These are phyloP conservation scores for Sebastes matsubarae DNA, from an alignment of 2,797 vertebrate species.

Conservation along the genomic window DNA sequence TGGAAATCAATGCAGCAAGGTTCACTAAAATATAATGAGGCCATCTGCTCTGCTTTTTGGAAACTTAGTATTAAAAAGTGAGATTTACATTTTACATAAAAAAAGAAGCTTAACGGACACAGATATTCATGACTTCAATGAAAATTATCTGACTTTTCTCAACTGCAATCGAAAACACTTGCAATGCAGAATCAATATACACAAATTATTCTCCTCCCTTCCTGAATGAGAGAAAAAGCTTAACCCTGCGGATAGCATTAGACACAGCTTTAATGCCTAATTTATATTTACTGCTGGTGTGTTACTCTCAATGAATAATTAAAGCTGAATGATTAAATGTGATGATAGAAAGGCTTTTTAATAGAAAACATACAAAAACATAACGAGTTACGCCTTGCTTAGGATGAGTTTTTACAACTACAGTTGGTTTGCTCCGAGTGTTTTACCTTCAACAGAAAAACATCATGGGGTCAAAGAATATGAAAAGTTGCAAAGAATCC, in stretches of 20 bases:
- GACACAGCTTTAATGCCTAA: not conserved
- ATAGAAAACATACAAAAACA: not conserved
- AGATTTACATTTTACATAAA: not conserved
- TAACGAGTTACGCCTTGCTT: no score
- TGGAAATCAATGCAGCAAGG: slow-evolving; percentile 18
- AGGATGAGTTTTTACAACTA: no score
- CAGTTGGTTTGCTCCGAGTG: no score
- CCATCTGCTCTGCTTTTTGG: slow-evolving; percentile 25
- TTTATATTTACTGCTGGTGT: not conserved
- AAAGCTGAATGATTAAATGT: not conserved
- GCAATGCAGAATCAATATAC: not conserved
- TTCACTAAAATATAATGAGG: slow-evolving; percentile 15
- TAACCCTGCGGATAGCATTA: not conserved
- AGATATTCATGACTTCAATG: not conserved
- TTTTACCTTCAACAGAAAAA: no score
- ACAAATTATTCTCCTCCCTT: not conserved
- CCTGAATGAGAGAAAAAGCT: not conserved
- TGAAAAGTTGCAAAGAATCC: no score
- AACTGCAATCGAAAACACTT: not conserved
- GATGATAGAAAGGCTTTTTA: not conserved
- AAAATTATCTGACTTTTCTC: not conserved
- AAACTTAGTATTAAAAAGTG: slow-evolving; percentile 6
- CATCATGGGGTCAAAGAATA: no score
- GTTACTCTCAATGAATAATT: slow-evolving; percentile 12
- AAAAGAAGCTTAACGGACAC: not conserved